phyloP scores from a whole-genome alignment of 1,140 invertebrate species.

The Colletes latitarsis region DNA sequence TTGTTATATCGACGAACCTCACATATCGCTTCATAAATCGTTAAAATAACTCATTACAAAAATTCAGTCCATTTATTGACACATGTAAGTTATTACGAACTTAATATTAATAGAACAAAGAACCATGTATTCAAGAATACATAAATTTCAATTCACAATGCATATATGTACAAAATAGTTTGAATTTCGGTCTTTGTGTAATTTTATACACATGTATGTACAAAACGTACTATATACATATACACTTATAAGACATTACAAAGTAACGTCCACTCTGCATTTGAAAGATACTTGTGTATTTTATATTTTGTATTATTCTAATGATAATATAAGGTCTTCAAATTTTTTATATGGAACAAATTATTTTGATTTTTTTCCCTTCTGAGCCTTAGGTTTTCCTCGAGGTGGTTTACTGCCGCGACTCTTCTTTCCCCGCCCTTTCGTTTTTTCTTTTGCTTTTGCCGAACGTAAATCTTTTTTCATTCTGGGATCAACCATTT shows the following conservation, averaged over 20 bases:
- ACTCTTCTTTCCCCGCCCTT: constrained; percentile 76
- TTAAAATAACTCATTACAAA: no score
- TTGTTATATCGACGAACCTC: background rate
- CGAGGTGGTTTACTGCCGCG: constrained; percentile 51
- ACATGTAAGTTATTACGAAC: background rate
- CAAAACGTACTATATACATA: constrained; percentile 9
- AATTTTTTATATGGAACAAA: background rate
- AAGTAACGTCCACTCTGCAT: background rate
- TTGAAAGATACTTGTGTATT: background rate
- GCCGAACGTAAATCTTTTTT: constrained; percentile 94
- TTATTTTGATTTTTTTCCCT: constrained; percentile 61
- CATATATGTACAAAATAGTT: constrained; percentile 33
- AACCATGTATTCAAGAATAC: background rate
- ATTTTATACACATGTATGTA: constrained; percentile 20
- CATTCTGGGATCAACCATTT: constrained; percentile 96
- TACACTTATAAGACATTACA: background rate
- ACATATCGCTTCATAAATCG: background rate
- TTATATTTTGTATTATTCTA: background rate
- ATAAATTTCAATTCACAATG: background rate
- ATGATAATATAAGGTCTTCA: background rate
- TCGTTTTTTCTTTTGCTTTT: constrained; percentile 85
- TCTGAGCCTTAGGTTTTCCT: constrained; percentile 56
- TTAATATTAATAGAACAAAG: background rate
- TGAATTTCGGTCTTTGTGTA: background rate
- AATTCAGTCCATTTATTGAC: no score